A percentile compares a stretch with the other conserved stretches of the same genome.
Conservation (phyloP, 2,797 vertebrate genomes). For the Sebastes steindachneri region DNA sequence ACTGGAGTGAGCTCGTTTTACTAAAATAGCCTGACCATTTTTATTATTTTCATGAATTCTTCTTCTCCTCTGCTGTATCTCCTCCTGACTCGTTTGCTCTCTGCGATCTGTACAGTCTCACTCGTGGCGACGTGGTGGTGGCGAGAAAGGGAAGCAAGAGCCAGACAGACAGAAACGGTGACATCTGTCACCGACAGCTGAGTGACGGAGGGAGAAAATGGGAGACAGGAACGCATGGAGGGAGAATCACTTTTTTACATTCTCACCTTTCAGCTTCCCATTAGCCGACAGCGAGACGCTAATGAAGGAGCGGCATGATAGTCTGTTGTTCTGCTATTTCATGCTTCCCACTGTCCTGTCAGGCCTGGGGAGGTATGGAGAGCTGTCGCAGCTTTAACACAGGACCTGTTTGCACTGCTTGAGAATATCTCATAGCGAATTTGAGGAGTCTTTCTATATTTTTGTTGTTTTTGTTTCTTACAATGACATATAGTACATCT, state of each 20-base stretch:
- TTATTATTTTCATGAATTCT: constrained; percentile 56
- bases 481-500: background rate
- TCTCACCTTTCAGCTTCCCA: constrained; percentile 72
- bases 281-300: constrained; percentile 69
- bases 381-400: constrained; percentile 49
- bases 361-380: constrained; percentile 63
- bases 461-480: constrained; percentile 18
- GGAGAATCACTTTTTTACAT: constrained; percentile 64
- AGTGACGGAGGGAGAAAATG: constrained; percentile 59
- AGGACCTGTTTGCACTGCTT: constrained; percentile 13
- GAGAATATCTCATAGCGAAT: constrained; percentile 30
- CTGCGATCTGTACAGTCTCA: constrained; percentile 36
- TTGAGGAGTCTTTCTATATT: constrained; percentile 5
- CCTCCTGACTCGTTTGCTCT: constrained; percentile 37
- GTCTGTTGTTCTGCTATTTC: constrained; percentile 59
- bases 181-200: constrained; percentile 67
- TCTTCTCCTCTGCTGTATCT: constrained; percentile 49
- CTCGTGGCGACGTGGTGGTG: constrained; percentile 23
- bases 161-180: constrained; percentile 58
- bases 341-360: constrained; percentile 66
- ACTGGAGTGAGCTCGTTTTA: constrained; percentile 36
- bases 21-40: constrained; percentile 51
- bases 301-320: constrained; percentile 68
- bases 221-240: constrained; percentile 50
- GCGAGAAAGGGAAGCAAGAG: constrained; percentile 43